Conservation (phyloP, 2,888 invertebrate species). For the Spialia ferax region DNA sequence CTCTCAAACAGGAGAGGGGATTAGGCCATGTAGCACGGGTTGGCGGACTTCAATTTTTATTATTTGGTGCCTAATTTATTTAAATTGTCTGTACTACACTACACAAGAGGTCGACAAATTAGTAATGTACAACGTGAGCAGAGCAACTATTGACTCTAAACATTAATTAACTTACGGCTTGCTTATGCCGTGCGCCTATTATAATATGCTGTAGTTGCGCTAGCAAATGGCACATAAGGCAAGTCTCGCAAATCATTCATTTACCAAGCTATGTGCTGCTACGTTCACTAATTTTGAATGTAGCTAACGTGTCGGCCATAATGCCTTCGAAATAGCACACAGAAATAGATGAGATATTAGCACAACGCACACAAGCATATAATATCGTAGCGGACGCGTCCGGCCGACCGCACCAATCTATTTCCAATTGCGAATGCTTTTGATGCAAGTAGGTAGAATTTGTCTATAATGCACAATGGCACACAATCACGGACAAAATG, state of each 20-base stretch:
- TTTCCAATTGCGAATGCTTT: conserved; percentile 51
- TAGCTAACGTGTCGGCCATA: conserved; percentile 28
- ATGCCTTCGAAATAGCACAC: conserved; percentile 36
- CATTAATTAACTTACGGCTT: not conserved
- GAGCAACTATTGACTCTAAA: not conserved
- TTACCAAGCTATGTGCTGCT: conserved; percentile 16
- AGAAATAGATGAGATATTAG: conserved; percentile 30
- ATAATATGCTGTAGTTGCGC: not conserved
- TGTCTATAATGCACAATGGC: conserved; percentile 46
- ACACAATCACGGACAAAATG: conserved; percentile 22
- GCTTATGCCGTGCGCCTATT: not conserved
- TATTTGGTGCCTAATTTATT: too few relatives aligned
- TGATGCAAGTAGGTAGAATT: conserved; percentile 48
- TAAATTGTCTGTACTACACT: too few relatives aligned
- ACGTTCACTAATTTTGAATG: conserved; percentile 36
- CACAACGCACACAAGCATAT: conserved; percentile 33
- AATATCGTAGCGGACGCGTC: conserved; percentile 39
- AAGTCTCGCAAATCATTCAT: conserved; percentile 27
- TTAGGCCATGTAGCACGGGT: too few relatives aligned
- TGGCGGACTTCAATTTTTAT: too few relatives aligned
- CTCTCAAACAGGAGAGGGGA: too few relatives aligned
- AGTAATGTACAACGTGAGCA: not conserved
- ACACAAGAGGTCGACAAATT: not conserved
- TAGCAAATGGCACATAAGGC: conserved; percentile 9
- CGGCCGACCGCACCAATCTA: conserved; percentile 50